Base-by-base conservation (phyloP, 2,797 vertebrate genomes). In the Salmo trutta region DNA sequence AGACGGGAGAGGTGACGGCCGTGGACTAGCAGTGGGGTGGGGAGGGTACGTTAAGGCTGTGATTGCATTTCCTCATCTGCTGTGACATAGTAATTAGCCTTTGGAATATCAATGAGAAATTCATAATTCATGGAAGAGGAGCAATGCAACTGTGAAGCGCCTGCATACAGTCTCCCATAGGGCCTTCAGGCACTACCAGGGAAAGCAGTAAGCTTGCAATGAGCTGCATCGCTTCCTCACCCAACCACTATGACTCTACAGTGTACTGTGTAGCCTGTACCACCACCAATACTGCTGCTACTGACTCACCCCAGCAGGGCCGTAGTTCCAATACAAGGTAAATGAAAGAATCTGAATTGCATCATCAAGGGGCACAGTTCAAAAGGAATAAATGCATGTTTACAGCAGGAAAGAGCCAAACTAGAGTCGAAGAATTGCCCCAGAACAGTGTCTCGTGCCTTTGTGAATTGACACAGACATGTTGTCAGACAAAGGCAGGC, bases 61-160 rank as follows among this genome's bases (percentile, higher is more conserved):
- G 79, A 84, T 81, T 83, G 84, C 80, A 71, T 77, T 33, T 84
- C 54, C 80, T 8, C 51, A 78, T 56, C 24, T 0, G 75, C 80
- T 79, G 79, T 83, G 81, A 91, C 83, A 85, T 85, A 82, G 83
- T 91, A 92, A 93, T 93, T 90, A 91, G 78, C 64, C 73, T 47
- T 19, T 73, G 72, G 86, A 90, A 91, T 91, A 87, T 86, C 84
- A 91, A 92, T 90, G 87, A 89, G 88, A 91, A 84, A 91, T 91
- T 88, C 87, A 92, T 91, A 89, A 92, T 91, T 92, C 81, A 92
- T 90, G 70, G 76, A 84, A 75, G 79, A 82, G 77, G 76, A 75
- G 21, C 74, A 75, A 70, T n/a, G 82, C 71, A 68, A 83, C 75
- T 81, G 78, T 76, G 81, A 81, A 79, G 84, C 78, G 14, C 36